A percentile compares a stretch with the other conserved stretches of the same genome.
Evolutionary conservation across 2,797 vertebrate genomes (phyloP).

Genomic region (Podargus strigoides): DNA sequence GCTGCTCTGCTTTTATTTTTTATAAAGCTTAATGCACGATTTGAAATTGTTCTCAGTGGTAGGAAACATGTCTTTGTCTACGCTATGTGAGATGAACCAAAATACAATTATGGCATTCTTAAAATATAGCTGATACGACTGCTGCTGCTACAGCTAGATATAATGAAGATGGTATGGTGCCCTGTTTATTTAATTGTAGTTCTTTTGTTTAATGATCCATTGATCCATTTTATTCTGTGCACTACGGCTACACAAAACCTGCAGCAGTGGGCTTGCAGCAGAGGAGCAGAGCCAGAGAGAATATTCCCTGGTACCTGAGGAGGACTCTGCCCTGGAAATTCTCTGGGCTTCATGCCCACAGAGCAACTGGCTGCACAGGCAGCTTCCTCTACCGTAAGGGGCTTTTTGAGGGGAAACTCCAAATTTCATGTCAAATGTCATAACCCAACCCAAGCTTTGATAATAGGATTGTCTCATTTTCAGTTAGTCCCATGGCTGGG

Average conservation of each 20-base stretch:
- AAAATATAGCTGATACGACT: neutral
- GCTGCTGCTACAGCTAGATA: neutral
- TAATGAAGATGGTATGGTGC: neutral
- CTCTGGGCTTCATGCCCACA: rapidly evolving
- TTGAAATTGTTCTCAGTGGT: neutral
- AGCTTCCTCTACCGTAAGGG: neutral
- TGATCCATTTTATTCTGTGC: neutral
- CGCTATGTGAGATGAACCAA: neutral
- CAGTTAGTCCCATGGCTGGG: neutral
- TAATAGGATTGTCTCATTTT: neutral
- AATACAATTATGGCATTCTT: neutral
- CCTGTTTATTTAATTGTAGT: neutral
- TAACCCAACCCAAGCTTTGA: neutral
- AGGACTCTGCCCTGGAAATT: neutral
- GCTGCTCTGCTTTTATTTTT: neutral
- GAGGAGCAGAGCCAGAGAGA: neutral
- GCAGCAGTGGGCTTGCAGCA: neutral
- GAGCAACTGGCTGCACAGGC: neutral
- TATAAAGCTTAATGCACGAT: neutral
- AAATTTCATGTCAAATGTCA: neutral
- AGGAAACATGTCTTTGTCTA: neutral
- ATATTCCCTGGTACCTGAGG: neutral
- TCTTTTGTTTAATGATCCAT: neutral
- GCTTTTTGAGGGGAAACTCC: neutral
- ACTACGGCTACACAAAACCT: neutral